Evolutionary conservation across 2,113 vertebrate species (phyloP).

Genomic region (Malaclemys terrapin): DNA sequence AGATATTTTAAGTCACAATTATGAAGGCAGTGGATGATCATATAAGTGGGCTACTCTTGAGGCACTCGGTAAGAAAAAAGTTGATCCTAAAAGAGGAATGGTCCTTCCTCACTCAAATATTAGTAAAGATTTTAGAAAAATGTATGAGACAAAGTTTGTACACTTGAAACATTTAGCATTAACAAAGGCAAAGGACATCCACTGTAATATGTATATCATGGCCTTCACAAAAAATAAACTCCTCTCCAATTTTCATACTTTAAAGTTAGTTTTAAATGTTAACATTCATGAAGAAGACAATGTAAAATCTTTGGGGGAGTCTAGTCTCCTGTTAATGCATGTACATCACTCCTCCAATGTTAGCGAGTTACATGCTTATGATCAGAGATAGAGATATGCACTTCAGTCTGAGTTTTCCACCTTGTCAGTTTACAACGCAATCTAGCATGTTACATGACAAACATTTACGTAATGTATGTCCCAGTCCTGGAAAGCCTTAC

Average conservation of each 20-base stretch:
- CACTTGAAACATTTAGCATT: background rate
- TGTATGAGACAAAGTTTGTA: background rate
- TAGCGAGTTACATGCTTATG: background rate
- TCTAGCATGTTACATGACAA: background rate
- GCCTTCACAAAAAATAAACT: background rate
- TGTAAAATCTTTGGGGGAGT: background rate
- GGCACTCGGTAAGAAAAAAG: background rate
- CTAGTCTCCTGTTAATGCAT: rapidly evolving
- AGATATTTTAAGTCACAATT: background rate
- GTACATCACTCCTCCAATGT: background rate
- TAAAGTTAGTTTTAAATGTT: background rate
- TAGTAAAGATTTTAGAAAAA: background rate
- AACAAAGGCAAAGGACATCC: background rate
- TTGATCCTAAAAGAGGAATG: conserved; percentile 1
- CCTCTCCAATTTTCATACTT: background rate
- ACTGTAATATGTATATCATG: background rate
- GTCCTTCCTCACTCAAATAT: background rate
- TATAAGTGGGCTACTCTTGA: background rate
- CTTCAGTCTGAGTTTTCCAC: background rate
- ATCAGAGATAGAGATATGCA: background rate
- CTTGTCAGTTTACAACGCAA: background rate
- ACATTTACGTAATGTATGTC: background rate
- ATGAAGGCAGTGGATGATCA: background rate
- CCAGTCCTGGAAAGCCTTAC: background rate
- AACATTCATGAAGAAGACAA: background rate